Base-by-base conservation (phyloP, 2,113 vertebrate species). In the Cranoglanis bouderius region DNA sequence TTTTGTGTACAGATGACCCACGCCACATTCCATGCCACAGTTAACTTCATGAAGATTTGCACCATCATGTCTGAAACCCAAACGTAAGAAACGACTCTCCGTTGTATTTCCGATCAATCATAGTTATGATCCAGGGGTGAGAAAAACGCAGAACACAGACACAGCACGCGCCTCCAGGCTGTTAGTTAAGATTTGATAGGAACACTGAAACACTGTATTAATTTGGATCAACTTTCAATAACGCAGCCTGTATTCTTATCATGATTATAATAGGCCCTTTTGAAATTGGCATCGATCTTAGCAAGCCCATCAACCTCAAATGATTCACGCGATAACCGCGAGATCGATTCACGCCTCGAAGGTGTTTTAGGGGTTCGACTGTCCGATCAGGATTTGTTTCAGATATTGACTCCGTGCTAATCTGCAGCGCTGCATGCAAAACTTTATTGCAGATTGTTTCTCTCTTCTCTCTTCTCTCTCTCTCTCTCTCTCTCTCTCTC, bases 221-320 rank as follows among this genome's bases (percentile, higher is more conserved):
- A 67, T 90, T 83, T 67, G 84, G 7, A 59, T 82, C 51, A 65
- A 46, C 55, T 70, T 82, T 40, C 83, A 29, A 53, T 51, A 82
- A 82, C 35, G 35, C 46, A 85, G 29, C 53, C 65, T 46, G 75
- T 67, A 86, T 87, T 88, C 82, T 84, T 85, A 88, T 57, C 63
- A 84, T 70, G 65, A 18, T 70, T 70, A 70, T 35, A 35, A 85
- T 61, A 49, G 65, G 51, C 82, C 18, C 18, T 51, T 87, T 87
- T 89, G 82, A 91, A 85, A 87, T 85, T 77, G 46, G 70, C 81
- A 89, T 89, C 13, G 85, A 91, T 87, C 85, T 87, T 29, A 82
- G 32, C 85, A 40, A 87, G 63, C 53, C 85, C 57, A 87, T 89
- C 85, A 85, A 78, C 74, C 88, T 72, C 74, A 43, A 85, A 82